Evolutionary conservation across 1,140 invertebrate genomes (phyloP).

Genomic region (Cherax destructor): DNA sequence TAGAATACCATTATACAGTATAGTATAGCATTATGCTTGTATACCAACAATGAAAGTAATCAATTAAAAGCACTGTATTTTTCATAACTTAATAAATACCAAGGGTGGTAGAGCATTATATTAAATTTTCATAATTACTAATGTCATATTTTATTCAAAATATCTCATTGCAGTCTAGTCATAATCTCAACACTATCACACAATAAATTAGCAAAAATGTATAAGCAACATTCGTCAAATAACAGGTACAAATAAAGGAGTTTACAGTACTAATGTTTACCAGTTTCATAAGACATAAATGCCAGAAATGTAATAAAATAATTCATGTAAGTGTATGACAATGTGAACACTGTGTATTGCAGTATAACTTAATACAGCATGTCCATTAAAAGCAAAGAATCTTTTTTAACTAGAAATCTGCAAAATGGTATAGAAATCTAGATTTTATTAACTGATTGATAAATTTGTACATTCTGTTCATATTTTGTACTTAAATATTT

Average conservation of each 20-base stretch:
- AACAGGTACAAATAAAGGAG: not conserved
- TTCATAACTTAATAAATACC: not conserved
- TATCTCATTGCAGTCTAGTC: not conserved
- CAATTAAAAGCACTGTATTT: not conserved
- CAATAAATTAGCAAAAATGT: not conserved
- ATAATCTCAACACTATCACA: not conserved
- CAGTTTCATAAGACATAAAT: not conserved
- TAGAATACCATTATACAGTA: not conserved
- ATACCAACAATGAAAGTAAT: not conserved
- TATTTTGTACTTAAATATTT: constrained; percentile 39
- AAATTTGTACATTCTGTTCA: constrained; percentile 52
- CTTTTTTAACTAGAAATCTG: constrained; percentile 3
- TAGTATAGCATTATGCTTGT: not conserved
- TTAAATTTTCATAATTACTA: not conserved
- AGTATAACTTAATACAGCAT: not conserved
- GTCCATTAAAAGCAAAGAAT: not conserved
- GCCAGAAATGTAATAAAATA: not conserved
- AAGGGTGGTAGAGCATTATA: not conserved
- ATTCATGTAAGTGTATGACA: not conserved
- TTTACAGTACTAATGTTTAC: not conserved
- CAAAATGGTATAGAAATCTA: constrained; percentile 50
- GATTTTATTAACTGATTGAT: constrained; percentile 49
- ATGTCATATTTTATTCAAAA: not conserved
- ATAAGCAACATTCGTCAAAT: not conserved
- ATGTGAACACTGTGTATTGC: not conserved